phyloP scores from a whole-genome alignment of 2,888 invertebrate species.

The Exephanes ischioxanthus region DNA sequence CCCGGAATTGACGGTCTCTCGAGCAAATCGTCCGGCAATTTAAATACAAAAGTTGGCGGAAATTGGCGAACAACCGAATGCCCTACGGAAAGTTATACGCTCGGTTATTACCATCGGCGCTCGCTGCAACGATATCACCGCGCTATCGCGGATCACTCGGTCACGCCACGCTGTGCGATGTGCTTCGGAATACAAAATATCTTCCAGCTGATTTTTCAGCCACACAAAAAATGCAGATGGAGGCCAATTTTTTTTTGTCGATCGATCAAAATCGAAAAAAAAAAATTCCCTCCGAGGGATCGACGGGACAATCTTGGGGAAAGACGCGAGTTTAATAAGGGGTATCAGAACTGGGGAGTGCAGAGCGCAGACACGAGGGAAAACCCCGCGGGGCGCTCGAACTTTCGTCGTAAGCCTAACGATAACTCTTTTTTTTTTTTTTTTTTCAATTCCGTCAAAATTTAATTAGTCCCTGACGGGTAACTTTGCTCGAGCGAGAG shows the following conservation, averaged over 20 bases:
- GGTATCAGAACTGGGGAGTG: background rate
- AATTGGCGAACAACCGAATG: constrained; percentile 51
- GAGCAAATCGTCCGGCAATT: constrained; percentile 67
- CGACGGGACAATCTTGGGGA: background rate
- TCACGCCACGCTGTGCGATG: constrained; percentile 24
- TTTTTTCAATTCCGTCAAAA: constrained; percentile 72
- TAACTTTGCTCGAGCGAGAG: constrained; percentile 24
- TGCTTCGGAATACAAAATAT: too few relatives aligned
- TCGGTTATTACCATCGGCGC: constrained; percentile 57
- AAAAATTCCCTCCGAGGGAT: background rate
- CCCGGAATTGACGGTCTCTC: constrained; percentile 62
- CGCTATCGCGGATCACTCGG: constrained; percentile 44
- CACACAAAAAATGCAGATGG: background rate
- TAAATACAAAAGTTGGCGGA: constrained; percentile 63
- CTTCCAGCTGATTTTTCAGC: too few relatives aligned
- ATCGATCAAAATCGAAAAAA: background rate
- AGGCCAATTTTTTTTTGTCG: background rate
- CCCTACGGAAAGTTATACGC: constrained; percentile 30
- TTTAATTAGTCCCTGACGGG: constrained; percentile 68
- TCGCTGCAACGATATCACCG: constrained; percentile 48
- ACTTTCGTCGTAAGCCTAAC: constrained; percentile 59
- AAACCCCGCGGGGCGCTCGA: background rate
- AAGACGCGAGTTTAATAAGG: constrained; percentile 27
- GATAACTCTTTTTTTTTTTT: constrained; percentile 32
- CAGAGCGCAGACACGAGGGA: too few relatives aligned